Evolutionary conservation across 1,140 invertebrate species (phyloP), one percentile per base, ranked within the genome.

Genomic region (Drosophila insularis): DNA sequence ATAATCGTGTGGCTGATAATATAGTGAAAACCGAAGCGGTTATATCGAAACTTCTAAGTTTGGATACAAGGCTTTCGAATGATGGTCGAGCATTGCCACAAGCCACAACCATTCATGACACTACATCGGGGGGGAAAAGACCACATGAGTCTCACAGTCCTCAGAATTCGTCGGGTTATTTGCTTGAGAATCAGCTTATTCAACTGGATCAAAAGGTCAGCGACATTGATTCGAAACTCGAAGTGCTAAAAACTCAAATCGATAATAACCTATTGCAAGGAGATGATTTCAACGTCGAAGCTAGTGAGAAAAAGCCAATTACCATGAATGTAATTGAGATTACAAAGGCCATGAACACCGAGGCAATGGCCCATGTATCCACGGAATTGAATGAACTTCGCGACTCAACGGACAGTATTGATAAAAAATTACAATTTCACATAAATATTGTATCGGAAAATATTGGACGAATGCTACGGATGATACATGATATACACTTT

Each of bases 21-120:
- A 95, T 97, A 50, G 95, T 96, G 56, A 97, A 97, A 93, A 97
- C 96, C 0, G 96, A 97, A 74, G 94, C 95, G 0, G 95, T 97
- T 1, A 96, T 97, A 55, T 93, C 95, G 0, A 96, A 96, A 91
- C 89, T 97, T 5, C 92, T 95, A 13, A 94, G 94, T 23, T 92
- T 97, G 21, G 96, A 97, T 85, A 92, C 94, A 1, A 96, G 96
- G 91, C 90, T 96, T 10, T 95, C 96, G 68, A 95, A 95, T 74
- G 92, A 92, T 23, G 63, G 74, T 21, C 69, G 74, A 7, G 55
- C 59, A 5, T 6, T 74, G 8, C 66, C 76, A 13, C 40, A 77
- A 37, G 63, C 63, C 0, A 17, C 14, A 4, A 13, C 14, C 31
- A 56, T 56, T 14, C 27, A 0, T 5, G 27, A 27, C 4, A 27